Evolutionary conservation across 2,113 vertebrate genomes (phyloP).

Genomic region (Mormyrus lacerda): DNA sequence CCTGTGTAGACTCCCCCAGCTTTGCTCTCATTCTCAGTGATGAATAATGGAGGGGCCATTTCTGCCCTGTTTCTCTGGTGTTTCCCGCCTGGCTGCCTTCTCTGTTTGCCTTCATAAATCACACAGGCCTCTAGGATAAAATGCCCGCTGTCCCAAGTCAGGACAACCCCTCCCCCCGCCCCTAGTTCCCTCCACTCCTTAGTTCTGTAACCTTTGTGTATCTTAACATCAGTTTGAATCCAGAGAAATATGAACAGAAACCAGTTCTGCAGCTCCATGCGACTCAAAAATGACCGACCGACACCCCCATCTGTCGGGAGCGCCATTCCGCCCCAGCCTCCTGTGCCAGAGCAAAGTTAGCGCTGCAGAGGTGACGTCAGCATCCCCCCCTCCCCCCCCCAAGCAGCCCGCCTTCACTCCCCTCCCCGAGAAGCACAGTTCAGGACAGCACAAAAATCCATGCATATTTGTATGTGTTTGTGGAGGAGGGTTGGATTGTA

Average conservation of each 20-base stretch:
- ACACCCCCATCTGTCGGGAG: background rate
- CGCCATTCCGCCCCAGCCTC: slow-evolving; percentile 38
- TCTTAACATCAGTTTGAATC: background rate
- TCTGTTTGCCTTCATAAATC: slow-evolving; percentile 59
- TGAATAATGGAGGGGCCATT: slow-evolving; percentile 63
- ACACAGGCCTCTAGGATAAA: slow-evolving; percentile 55
- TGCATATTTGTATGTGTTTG: background rate
- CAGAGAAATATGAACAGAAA: background rate
- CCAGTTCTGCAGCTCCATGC: background rate
- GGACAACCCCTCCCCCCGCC: slow-evolving; percentile 14
- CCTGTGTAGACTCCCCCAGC: slow-evolving; percentile 20
- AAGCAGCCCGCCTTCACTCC: background rate
- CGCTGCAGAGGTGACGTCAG: background rate
- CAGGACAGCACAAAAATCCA: background rate
- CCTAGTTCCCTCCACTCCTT: slow-evolving; percentile 14
- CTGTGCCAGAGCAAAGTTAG: background rate
- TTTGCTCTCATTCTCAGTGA: slow-evolving; percentile 40
- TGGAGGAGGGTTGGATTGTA: background rate
- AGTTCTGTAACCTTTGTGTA: background rate
- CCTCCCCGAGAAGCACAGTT: background rate
- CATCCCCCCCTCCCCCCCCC: background rate
- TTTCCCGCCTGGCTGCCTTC: slow-evolving; percentile 52
- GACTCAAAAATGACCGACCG: background rate
- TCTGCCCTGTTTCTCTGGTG: slow-evolving; percentile 60
- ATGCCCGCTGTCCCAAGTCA: slow-evolving; percentile 37